A percentile compares a stretch with the other conserved stretches of the same genome.
Evolutionary conservation across 2,113 vertebrate genomes (phyloP).

Genomic region (Melanostigma gelatinosum): DNA sequence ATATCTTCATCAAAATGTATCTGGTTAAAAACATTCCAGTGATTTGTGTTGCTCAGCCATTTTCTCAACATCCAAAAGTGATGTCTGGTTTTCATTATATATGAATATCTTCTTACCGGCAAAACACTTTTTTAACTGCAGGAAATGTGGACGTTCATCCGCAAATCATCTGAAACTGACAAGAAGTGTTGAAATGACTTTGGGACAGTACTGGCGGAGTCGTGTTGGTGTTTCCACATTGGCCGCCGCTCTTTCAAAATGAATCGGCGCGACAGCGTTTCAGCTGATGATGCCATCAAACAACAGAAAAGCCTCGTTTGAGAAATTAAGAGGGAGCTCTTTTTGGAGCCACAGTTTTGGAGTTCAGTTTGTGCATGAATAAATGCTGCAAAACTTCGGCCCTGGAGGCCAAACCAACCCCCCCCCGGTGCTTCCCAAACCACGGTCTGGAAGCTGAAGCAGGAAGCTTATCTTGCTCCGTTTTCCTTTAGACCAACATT

Average conservation of each 20-base stretch:
- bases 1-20: conserved; percentile 45
- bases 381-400: neutral
- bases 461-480: neutral
- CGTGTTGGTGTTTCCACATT: neutral
- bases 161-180: conserved; percentile 68
- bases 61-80: conserved; percentile 24
- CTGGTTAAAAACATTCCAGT: neutral
- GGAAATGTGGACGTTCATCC: conserved; percentile 63
- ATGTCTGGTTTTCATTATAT: conserved; percentile 10
- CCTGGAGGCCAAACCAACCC: neutral
- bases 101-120: conserved; percentile 2
- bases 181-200: conserved; percentile 45
- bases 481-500: neutral
- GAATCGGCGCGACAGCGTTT: neutral
- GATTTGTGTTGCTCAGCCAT: conserved; percentile 26
- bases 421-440: too few relatives aligned
- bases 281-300: neutral
- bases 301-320: neutral
- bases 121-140: conserved; percentile 32
- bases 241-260: neutral
- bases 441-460: too few relatives aligned
- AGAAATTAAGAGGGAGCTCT: neutral
- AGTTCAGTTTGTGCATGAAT: neutral
- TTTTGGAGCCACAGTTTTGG: neutral
- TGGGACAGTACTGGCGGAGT: conserved; percentile 9